phyloP scores from a whole-genome alignment of 2,888 invertebrate genomes.

The Erynnis tages region DNA sequence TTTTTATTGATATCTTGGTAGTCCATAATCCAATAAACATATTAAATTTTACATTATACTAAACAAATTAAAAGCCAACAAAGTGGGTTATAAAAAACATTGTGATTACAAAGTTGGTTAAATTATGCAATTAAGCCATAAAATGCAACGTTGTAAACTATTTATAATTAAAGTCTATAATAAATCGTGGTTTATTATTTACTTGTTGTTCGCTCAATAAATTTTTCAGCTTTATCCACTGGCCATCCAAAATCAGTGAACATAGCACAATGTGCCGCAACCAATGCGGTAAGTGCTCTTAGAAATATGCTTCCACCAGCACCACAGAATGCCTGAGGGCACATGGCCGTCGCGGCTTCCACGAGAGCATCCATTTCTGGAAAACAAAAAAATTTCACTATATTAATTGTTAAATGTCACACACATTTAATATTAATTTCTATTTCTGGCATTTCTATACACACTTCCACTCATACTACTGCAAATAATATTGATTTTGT shows the following conservation, averaged over 20 bases:
- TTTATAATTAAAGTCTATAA: no score
- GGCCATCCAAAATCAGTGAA: constrained; percentile 74
- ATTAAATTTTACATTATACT: not conserved
- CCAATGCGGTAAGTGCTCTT: constrained; percentile 77
- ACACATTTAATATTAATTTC: not conserved
- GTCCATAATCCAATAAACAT: not conserved
- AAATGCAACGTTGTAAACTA: not conserved
- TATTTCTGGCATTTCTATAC: no score
- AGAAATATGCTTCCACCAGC: constrained; percentile 68
- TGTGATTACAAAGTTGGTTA: no score
- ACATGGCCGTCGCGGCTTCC: constrained; percentile 40
- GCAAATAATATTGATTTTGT: no score
- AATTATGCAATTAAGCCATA: no score
- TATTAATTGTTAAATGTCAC: no score
- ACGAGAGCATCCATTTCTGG: constrained; percentile 43
- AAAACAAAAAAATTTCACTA: not conserved
- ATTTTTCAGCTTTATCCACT: constrained; percentile 51
- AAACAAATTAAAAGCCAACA: no score
- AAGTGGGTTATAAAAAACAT: no score
- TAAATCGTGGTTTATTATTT: no score
- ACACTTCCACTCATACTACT: no score
- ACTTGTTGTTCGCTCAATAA: constrained; percentile 39
- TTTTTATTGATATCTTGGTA: no score
- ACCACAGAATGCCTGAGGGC: constrained; percentile 50
- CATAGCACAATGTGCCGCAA: constrained; percentile 80